These are phyloP conservation scores for Doris montereyensis DNA, from an alignment of 2,888 invertebrate species.

Conservation along the genomic window DNA sequence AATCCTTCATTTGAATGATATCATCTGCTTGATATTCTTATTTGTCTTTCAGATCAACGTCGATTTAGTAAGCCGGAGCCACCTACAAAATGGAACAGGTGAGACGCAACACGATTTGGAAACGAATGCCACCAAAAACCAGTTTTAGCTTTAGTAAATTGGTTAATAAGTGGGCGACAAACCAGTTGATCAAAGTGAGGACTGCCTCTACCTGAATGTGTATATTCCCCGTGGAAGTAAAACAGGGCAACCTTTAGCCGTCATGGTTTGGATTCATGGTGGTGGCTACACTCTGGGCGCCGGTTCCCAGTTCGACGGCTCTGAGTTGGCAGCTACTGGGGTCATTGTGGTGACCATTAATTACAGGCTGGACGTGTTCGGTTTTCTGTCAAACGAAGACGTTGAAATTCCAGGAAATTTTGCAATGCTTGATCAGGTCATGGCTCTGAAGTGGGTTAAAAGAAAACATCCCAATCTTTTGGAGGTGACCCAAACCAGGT, in stretches of 20 bases:
- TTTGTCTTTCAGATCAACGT: background rate
- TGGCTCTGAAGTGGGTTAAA: slow-evolving; percentile 54
- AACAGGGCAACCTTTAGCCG: slow-evolving; percentile 38
- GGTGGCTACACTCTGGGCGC: slow-evolving; percentile 53
- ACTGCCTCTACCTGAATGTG: slow-evolving; percentile 36
- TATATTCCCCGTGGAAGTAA: slow-evolving; percentile 11
- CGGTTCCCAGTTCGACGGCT: slow-evolving; percentile 53
- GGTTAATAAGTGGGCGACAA: background rate
- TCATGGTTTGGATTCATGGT: slow-evolving; percentile 60
- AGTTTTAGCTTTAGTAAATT: background rate
- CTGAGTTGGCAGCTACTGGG: slow-evolving; percentile 51
- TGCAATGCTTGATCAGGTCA: slow-evolving; percentile 51
- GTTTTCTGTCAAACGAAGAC: slow-evolving; percentile 51
- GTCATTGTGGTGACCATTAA: slow-evolving; percentile 57
- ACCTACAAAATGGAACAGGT: background rate
- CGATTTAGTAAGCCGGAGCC: slow-evolving; percentile 2
- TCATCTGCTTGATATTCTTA: too few relatives aligned
- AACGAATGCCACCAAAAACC: slow-evolving; percentile 18
- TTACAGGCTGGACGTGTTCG: slow-evolving; percentile 55
- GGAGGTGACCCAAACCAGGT: slow-evolving; percentile 48
- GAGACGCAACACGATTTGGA: slow-evolving; percentile 1
- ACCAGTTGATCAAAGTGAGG: background rate
- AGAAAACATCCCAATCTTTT: slow-evolving; percentile 47
- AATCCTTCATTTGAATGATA: too few relatives aligned
- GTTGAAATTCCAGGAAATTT: slow-evolving; percentile 50